Base-by-base conservation (phyloP, 2,113 vertebrate species). In the Dolichallabes microphthalmus region DNA sequence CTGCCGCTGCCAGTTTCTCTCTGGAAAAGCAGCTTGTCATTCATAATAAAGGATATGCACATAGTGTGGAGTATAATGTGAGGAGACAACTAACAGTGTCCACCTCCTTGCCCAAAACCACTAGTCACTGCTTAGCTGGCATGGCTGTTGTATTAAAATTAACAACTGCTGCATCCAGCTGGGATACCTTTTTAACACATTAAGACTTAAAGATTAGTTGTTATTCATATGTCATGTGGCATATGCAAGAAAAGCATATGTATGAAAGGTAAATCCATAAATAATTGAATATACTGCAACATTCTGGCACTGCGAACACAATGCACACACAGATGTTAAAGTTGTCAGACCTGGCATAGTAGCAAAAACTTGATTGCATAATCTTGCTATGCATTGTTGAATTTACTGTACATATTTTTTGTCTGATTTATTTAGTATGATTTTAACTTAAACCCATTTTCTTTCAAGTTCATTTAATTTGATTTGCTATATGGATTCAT, bases 11-110 rank as follows among this genome's bases (percentile, higher is more conserved):
- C 0, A 4, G 88, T 91, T 89, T 76, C 53, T 83, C 82, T 86
- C 84, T 20, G 80, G 30, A 87, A 90, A 89, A 88, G 88, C 30
- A 71, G 3, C 4, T 69, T 69, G 30, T 50, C 11, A 45, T 50
- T 50, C 35, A 73, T 50, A 25, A 25, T 25, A 25, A 71, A 86
- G n/a, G 86, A 90, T 88, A 92, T 90, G 86, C 89, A 92, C 90
- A 93, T 71, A 3, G 35, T 71, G 20, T 45, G 19, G 35, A 45
- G 19, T 13, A 90, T 89, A 89, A 32, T 82, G 75, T 85, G 77
- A 79, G 9, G 9, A 19, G 12, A 8, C 9, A 12, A 61, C 14
- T 63, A 15, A 45, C 57, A 27, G 13, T 50, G 32, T 14, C 4
- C 4, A 50, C 11, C 1, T 73, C 19, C 68, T 30, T 71, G 32